A percentile compares a stretch with the other conserved stretches of the same genome.
Evolutionary conservation across 1,140 invertebrate species (phyloP).

Genomic region (Papilio glaucus): DNA sequence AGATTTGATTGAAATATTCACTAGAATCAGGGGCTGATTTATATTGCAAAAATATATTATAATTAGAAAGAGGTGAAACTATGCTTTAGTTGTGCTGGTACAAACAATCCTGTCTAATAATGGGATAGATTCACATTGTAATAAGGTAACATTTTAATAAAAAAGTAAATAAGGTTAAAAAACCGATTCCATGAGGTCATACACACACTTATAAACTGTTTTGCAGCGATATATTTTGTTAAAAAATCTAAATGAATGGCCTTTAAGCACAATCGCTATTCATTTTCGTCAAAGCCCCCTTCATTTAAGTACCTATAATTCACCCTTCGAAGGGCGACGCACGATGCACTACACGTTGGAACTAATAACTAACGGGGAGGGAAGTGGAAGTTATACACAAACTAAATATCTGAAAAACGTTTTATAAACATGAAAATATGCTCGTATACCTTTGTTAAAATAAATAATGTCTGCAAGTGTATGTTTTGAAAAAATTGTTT

Average conservation of each 20-base stretch:
- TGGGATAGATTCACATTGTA: too few relatives aligned
- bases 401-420: constrained; percentile 3
- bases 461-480: too few relatives aligned
- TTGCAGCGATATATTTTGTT: not conserved
- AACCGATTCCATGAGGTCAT: too few relatives aligned
- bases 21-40: not conserved
- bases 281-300: constrained; percentile 24
- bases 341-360: not conserved
- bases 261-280: constrained; percentile 21
- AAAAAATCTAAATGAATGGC: constrained; percentile 17
- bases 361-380: not conserved
- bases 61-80: not conserved
- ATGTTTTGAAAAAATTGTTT: too few relatives aligned
- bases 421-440: not conserved
- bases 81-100: not conserved
- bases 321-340: constrained; percentile 13
- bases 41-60: constrained; percentile 7
- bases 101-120: too few relatives aligned
- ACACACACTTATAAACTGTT: too few relatives aligned
- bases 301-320: constrained; percentile 22
- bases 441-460: not conserved
- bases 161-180: too few relatives aligned
- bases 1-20: constrained; percentile 33
- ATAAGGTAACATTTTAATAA: too few relatives aligned
- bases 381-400: constrained; percentile 1